Conservation (phyloP, 2,888 invertebrate species). For the Petrophora chlorosata region DNA sequence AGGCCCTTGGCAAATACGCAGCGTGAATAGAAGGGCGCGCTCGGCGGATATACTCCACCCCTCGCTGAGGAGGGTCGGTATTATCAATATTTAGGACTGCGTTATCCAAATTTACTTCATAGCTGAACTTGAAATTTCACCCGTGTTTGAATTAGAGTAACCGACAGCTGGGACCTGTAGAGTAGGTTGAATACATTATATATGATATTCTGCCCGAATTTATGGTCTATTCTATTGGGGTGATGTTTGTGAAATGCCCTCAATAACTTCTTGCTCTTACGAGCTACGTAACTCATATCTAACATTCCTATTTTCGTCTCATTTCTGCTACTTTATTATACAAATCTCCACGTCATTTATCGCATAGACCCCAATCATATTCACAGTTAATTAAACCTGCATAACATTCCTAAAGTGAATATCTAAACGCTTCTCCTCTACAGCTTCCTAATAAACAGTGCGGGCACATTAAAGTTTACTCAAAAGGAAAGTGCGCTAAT, state of each 20-base stretch:
- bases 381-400: neutral
- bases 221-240: too few species aligned
- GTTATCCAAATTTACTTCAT: slow-evolving; percentile 8
- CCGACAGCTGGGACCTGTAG: neutral
- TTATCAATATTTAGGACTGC: slow-evolving; percentile 14
- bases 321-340: too few species aligned
- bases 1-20: slow-evolving; percentile 49
- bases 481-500: slow-evolving; percentile 45
- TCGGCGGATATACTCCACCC: slow-evolving; percentile 48
- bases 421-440: neutral
- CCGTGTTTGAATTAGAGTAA: slow-evolving; percentile 1
- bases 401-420: slow-evolving; percentile 3
- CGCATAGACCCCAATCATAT: too few species aligned
- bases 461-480: slow-evolving; percentile 37
- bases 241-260: too few species aligned
- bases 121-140: slow-evolving; percentile 18
- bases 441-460: slow-evolving; percentile 14
- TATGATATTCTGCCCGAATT: too few species aligned
- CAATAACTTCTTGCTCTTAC: too few species aligned
- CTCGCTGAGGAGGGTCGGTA: slow-evolving; percentile 5
- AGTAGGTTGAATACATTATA: neutral
- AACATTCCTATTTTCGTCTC: too few species aligned
- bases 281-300: too few species aligned
- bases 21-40: slow-evolving; percentile 54
- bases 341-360: too few species aligned